Evolutionary conservation across 2,113 vertebrate genomes (phyloP).

Genomic region (Elephantulus edwardii): DNA sequence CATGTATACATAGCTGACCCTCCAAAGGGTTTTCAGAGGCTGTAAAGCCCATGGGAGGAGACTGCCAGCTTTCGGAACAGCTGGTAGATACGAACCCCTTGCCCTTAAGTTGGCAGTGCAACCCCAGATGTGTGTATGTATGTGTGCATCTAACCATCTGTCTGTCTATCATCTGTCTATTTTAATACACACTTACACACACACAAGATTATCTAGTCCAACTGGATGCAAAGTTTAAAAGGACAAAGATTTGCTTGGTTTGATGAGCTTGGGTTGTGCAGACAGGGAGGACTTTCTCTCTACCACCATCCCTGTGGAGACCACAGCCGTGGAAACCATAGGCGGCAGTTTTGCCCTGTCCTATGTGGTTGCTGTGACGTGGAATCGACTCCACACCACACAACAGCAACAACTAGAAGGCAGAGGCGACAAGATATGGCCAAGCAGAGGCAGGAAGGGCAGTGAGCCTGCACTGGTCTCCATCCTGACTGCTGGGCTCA

Average conservation of each 20-base stretch:
- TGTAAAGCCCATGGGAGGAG: too few species aligned
- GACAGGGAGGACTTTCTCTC: conserved; percentile 39
- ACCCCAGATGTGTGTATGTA: too few species aligned
- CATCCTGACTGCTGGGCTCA: not conserved
- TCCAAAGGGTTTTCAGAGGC: too few species aligned
- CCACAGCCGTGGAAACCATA: not conserved
- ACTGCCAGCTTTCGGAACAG: too few species aligned
- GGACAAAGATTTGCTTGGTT: conserved; percentile 46
- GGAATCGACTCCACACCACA: not conserved
- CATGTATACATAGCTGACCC: too few species aligned
- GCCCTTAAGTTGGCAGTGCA: too few species aligned
- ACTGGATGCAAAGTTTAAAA: conserved; percentile 42
- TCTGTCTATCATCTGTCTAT: too few species aligned
- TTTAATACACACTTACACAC: too few species aligned
- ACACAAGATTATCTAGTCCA: not conserved
- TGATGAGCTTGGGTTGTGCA: conserved; percentile 56
- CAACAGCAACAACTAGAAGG: not conserved
- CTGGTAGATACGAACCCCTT: too few species aligned
- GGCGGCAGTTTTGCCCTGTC: not conserved
- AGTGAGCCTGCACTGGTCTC: conserved; percentile 54
- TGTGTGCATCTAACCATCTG: too few species aligned
- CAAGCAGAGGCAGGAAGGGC: conserved; percentile 42
- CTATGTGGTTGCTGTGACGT: not conserved
- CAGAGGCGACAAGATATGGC: not conserved
- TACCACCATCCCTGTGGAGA: not conserved